Evolutionary conservation across 2,797 vertebrate genomes (phyloP), one percentile per base, ranked within the genome.

Genomic region (Acrossocheilus fasciatus): DNA sequence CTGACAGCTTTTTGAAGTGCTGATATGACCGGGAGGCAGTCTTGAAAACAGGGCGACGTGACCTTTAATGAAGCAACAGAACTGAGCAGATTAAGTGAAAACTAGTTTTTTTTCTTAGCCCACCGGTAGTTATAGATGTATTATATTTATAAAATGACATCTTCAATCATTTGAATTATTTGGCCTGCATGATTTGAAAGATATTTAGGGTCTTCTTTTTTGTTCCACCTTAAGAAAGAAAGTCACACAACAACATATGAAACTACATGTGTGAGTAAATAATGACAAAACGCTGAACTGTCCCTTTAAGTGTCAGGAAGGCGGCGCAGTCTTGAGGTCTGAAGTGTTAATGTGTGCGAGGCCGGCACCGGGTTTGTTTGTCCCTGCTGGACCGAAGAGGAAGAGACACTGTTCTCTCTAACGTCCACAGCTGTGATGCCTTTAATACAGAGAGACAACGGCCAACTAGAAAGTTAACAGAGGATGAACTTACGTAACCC

Each of bases 401-500:
- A 73, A 57, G 15, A 68, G 30, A 39, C 4, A 17, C 34, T 69
- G 17, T 69, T 69, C 17, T 69, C 66, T 9, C 17, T 41, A n/a
- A 39, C 4, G 12, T 47, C 57, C 12, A 11, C 81, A 87, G 82
- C 89, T 87, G 66, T 62, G 70, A 77, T n/a, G 54, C 41, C 39
- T 89, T 86, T 41, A 64, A 82, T 69, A n/a, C 26, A 47, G 30
- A 73, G 30, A 85, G 59, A 7, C 57, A 50, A 59, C 10, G 9
- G 75, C 80, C 74, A 83, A 83, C 69, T 30, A 84, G 26, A 14
- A 73, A 62, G 66, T 80, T 81, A 79, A 47, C 17, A 34, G 12
- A 9, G 36, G 52, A n/a, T 59, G 4, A 59, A 78, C 54, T 59
- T 17, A 6, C 5, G 20, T 77, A 59, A 77, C 12, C 52, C 10